Conservation (phyloP, 2,888 invertebrate species). For the Sepioteuthis lessoniana region DNA sequence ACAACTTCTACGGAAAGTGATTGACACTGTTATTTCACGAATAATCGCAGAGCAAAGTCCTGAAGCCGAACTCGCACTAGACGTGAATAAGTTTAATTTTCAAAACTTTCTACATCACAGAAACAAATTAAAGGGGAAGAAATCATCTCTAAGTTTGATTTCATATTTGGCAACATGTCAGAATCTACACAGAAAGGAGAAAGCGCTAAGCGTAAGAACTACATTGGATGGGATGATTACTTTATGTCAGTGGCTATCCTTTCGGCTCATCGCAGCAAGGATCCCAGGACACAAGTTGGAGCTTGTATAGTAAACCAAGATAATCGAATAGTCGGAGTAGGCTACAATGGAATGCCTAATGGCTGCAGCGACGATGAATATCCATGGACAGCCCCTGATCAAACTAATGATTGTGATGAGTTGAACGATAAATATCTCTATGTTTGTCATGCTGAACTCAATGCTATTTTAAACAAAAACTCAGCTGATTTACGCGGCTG, state of each 20-base stretch:
- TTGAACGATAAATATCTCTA: not conserved
- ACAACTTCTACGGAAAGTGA: too few species aligned
- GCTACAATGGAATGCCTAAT: conserved; percentile 97
- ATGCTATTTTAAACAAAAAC: conserved; percentile 95
- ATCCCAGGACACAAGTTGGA: conserved; percentile 90
- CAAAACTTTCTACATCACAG: too few species aligned
- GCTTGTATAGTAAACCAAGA: conserved; percentile 92
- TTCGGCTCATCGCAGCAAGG: conserved; percentile 94
- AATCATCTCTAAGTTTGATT: too few species aligned
- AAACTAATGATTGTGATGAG: conserved; percentile 69
- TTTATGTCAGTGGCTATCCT: conserved; percentile 95
- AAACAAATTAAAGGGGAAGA: too few species aligned
- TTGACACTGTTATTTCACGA: too few species aligned
- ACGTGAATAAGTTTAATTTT: too few species aligned
- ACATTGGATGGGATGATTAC: conserved; percentile 92
- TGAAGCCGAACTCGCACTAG: too few species aligned
- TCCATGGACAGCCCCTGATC: conserved; percentile 92
- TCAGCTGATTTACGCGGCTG: conserved; percentile 85
- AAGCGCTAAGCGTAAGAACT: conserved; percentile 77
- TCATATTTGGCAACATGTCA: not conserved
- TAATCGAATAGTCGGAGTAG: conserved; percentile 91
- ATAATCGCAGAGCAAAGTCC: too few species aligned
- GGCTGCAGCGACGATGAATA: conserved; percentile 90
- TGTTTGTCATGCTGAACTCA: conserved; percentile 99
- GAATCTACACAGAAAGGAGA: rapidly evolving